Evolutionary conservation across 2,113 vertebrate genomes (phyloP).

Genomic region (Anas platyrhynchos): DNA sequence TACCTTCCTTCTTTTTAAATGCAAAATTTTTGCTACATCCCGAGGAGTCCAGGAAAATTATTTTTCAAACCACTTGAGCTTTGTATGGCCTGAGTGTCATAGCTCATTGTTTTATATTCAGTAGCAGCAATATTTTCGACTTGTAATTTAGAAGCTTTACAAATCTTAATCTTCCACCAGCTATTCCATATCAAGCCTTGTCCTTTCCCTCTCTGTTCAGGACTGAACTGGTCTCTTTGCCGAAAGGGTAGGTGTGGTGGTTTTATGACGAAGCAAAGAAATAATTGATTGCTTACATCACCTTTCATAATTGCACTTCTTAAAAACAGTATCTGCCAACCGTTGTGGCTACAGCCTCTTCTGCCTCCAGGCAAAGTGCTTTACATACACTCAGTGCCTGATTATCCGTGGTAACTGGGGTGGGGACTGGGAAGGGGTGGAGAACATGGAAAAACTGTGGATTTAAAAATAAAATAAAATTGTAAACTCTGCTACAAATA

Average conservation of each 20-base stretch:
- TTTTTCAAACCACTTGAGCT: neutral
- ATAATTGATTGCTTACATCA: constrained; percentile 63
- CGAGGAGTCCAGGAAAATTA: neutral
- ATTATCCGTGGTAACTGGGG: neutral
- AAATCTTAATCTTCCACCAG: neutral
- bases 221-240: constrained; percentile 47
- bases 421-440: neutral
- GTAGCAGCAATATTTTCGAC: neutral
- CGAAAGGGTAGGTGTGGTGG: constrained; percentile 41
- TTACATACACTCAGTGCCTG: neutral
- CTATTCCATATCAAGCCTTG: neutral
- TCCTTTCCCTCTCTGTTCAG: neutral
- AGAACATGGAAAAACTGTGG: neutral
- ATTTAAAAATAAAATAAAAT: neutral
- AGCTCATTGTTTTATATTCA: neutral
- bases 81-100: neutral
- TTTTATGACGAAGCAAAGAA: constrained; percentile 29
- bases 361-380: constrained; percentile 21
- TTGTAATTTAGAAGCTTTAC: neutral
- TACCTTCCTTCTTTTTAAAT: neutral
- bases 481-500: neutral
- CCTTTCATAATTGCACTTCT: constrained; percentile 57
- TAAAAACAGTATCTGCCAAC: neutral
- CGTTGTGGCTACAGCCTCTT: neutral
- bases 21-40: neutral